These are phyloP conservation scores for Porites cylindrica DNA, from an alignment of 92 coral and sea anemone species.

Conservation along the genomic window DNA sequence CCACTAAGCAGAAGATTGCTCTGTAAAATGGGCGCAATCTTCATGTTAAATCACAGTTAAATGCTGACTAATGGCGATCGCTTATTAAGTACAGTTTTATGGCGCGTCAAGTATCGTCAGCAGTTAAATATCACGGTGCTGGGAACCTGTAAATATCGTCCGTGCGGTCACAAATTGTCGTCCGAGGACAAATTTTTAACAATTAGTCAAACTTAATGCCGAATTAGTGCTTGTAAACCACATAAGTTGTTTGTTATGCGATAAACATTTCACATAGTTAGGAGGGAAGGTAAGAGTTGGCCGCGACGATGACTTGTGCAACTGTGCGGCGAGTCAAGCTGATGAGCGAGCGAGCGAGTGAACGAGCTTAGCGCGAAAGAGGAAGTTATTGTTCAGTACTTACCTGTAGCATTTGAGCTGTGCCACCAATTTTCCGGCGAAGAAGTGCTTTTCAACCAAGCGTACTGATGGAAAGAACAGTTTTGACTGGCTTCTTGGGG, in stretches of 20 bases:
- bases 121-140: conserved; percentile 65
- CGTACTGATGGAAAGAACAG: conserved; percentile 97
- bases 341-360: conserved; percentile 3
- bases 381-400: conserved; percentile 43
- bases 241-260: conserved; percentile 55
- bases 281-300: conserved; percentile 3
- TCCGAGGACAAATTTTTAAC: conserved; percentile 61
- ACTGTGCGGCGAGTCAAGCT: conserved; percentile 1
- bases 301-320: not conserved
- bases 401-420: conserved; percentile 82
- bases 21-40: conserved; percentile 28
- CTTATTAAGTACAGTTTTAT: conserved; percentile 80
- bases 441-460: conserved; percentile 98
- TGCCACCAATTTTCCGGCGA: conserved; percentile 90
- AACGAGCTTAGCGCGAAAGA: conserved; percentile 1
- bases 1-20: not conserved
- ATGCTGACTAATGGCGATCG: conserved; percentile 76
- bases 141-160: conserved; percentile 55
- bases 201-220: conserved; percentile 68
- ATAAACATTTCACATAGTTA: conserved; percentile 35
- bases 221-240: conserved; percentile 63
- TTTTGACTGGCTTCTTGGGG: conserved; percentile 82
- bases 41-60: conserved; percentile 66
- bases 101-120: conserved; percentile 79
- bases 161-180: conserved; percentile 53